These are phyloP conservation scores for Mythimna albipuncta DNA, from an alignment of 2,888 invertebrate species.

Conservation along the genomic window DNA sequence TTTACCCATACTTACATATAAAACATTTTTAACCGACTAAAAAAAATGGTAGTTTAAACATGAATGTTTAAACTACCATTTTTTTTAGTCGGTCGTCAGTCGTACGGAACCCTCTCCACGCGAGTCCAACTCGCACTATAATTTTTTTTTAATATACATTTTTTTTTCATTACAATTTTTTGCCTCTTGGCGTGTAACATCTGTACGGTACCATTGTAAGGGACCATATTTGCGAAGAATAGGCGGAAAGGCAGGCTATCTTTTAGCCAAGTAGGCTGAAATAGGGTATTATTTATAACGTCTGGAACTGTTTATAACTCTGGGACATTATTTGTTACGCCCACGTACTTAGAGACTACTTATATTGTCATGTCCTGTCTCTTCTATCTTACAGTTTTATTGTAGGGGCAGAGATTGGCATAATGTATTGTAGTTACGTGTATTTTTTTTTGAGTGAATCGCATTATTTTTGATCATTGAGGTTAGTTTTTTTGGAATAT, in stretches of 20 bases:
- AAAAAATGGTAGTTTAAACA: too few relatives aligned
- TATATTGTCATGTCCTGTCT: constrained; percentile 29
- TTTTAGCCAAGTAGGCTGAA: constrained; percentile 32
- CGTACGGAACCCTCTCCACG: too few relatives aligned
- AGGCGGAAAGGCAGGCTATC: constrained; percentile 6
- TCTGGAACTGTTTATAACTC: constrained; percentile 33
- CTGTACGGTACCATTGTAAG: not conserved
- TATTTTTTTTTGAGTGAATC: not conserved
- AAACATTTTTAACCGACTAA: too few relatives aligned
- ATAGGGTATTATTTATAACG: constrained; percentile 43
- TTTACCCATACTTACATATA: too few relatives aligned
- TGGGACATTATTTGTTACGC: constrained; percentile 48
- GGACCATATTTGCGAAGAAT: constrained; percentile 15
- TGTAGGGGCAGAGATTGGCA: constrained; percentile 18
- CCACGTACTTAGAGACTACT: constrained; percentile 36
- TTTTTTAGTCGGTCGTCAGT: too few relatives aligned
- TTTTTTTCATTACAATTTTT: not conserved
- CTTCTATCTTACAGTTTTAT: constrained; percentile 27
- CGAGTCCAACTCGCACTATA: too few relatives aligned
- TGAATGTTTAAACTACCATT: too few relatives aligned
- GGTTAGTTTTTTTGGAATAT: too few relatives aligned
- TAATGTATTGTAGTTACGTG: constrained; percentile 7
- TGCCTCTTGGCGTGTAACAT: not conserved
- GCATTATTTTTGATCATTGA: not conserved
- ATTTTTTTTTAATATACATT: too few relatives aligned